Conservation (phyloP, 2,797 vertebrate genomes). For the Champsocephalus esox region DNA sequence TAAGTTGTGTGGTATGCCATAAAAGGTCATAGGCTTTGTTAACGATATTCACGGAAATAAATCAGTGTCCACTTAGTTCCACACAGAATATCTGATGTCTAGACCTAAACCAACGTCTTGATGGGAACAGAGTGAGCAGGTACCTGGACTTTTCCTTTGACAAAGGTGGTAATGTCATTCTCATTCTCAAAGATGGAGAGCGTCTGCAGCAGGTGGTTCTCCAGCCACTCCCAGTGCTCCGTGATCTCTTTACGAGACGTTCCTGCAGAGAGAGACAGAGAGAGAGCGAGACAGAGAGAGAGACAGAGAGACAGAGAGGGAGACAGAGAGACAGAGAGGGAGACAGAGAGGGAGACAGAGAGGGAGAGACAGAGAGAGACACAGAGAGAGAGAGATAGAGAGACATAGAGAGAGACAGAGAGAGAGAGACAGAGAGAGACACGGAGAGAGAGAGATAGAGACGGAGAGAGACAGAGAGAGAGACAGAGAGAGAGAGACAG, state of each 20-base stretch:
- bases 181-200: slow-evolving; percentile 99
- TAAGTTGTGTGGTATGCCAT: too few species aligned
- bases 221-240: slow-evolving; percentile 99
- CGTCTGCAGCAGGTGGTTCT: slow-evolving; percentile 96
- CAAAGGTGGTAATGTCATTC: slow-evolving; percentile 97
- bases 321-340: not conserved
- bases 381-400: not conserved
- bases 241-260: slow-evolving; percentile 96
- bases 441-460: not conserved
- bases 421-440: not conserved
- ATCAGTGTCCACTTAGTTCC: not conserved
- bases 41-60: too few species aligned
- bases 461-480: not conserved
- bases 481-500: not conserved
- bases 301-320: not conserved
- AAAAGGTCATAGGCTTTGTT: too few species aligned
- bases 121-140: not conserved
- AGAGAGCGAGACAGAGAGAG: not conserved
- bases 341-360: not conserved
- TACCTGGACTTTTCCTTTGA: slow-evolving; percentile 99
- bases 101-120: not conserved
- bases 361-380: not conserved
- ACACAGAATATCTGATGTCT: not conserved
- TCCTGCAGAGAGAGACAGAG: slow-evolving; percentile 78
- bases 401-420: not conserved